phyloP scores from a whole-genome alignment of 2,113 vertebrate genomes.

The Rissa tridactyla region DNA sequence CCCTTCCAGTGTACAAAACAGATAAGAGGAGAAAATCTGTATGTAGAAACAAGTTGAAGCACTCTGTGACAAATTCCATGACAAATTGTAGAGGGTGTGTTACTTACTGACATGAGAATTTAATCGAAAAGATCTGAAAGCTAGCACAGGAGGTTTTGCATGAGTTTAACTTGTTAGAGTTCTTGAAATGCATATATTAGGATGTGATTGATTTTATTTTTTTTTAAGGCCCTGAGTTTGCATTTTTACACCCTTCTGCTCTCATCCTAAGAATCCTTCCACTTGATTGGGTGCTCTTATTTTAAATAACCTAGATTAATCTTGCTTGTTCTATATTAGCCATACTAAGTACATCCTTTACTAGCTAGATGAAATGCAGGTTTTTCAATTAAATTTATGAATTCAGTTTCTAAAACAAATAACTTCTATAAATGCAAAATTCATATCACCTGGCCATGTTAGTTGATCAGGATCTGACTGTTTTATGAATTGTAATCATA shows the following conservation, averaged over 20 bases:
- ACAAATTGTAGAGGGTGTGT: background rate
- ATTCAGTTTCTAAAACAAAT: background rate
- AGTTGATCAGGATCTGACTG: background rate
- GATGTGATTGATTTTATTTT: background rate
- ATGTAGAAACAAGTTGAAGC: background rate
- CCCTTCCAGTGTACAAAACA: background rate
- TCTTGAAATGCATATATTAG: background rate
- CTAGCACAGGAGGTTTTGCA: background rate
- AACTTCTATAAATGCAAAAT: background rate
- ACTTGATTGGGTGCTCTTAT: background rate
- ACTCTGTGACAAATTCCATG: background rate
- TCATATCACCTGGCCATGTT: background rate
- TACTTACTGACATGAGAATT: background rate
- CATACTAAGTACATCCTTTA: background rate
- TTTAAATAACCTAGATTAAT: background rate
- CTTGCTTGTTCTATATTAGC: background rate
- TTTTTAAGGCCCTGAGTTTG: background rate
- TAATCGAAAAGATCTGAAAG: background rate
- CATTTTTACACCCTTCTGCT: background rate
- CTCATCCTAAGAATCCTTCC: background rate
- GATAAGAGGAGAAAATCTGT: background rate
- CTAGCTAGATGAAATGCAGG: background rate
- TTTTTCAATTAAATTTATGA: background rate
- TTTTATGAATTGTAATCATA: background rate
- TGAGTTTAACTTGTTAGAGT: background rate